phyloP scores from a whole-genome alignment of 2,888 invertebrate species.

The Brenthis daphne region DNA sequence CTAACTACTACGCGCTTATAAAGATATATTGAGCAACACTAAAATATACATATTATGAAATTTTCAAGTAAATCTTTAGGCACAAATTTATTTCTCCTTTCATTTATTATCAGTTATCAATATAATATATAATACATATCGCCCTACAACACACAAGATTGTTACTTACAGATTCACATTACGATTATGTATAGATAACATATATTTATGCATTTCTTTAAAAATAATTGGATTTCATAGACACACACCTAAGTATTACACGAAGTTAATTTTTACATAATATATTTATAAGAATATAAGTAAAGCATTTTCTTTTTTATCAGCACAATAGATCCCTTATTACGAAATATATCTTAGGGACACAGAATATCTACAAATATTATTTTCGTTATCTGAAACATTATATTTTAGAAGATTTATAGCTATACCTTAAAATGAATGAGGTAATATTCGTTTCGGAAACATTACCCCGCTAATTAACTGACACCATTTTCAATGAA shows the following conservation, averaged over 20 bases:
- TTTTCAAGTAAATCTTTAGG: constrained; percentile 72
- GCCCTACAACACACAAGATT: constrained; percentile 72
- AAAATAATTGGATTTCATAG: constrained; percentile 71
- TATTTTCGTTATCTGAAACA: constrained; percentile 61
- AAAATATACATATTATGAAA: constrained; percentile 65
- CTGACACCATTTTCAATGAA: constrained; percentile 76
- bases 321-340: constrained; percentile 76
- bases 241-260: constrained; percentile 77
- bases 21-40: constrained; percentile 77
- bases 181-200: constrained; percentile 64
- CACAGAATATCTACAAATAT: constrained; percentile 73
- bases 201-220: constrained; percentile 65
- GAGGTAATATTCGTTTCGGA: constrained; percentile 56
- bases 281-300: constrained; percentile 82
- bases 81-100: constrained; percentile 69
- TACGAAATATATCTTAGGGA: constrained; percentile 60
- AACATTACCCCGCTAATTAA: constrained; percentile 65
- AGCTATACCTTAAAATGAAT: constrained; percentile 60
- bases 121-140: constrained; percentile 55
- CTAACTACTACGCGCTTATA: constrained; percentile 77
- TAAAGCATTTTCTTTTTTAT: constrained; percentile 80
- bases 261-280: constrained; percentile 75
- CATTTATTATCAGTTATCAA: constrained; percentile 41
- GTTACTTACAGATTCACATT: constrained; percentile 55
- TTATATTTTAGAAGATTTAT: constrained; percentile 65